Evolutionary conservation across 2,888 invertebrate species (phyloP).

Genomic region (Hylaea fasciaria): DNA sequence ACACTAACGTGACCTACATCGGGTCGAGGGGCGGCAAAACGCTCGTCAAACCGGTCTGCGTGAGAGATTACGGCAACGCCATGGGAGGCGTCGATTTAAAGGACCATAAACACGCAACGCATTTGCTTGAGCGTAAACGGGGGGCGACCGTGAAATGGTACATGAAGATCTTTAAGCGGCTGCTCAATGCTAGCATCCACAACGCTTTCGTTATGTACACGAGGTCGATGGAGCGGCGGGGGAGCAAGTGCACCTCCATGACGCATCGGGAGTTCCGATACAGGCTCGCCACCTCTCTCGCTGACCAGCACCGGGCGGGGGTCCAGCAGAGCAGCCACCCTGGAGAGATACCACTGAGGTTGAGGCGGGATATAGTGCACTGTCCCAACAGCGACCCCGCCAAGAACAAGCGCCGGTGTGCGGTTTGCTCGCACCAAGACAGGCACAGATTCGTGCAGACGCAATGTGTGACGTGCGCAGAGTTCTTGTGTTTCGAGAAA

Average conservation of each 20-base stretch:
- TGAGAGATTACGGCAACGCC: conserved; percentile 36
- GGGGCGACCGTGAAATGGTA: neutral
- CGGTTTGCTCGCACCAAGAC: conserved; percentile 6
- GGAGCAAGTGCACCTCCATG: neutral
- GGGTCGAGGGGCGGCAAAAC: conserved; percentile 25
- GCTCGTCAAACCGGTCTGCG: conserved; percentile 30
- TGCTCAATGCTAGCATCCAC: neutral
- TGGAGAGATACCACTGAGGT: conserved; percentile 9
- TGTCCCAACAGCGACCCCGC: conserved; percentile 5
- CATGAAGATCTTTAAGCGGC: neutral
- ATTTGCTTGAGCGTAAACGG: neutral
- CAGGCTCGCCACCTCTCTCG: conserved; percentile 18
- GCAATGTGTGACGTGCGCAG: neutral
- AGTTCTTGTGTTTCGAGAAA: neutral
- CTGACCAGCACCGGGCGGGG: conserved; percentile 9
- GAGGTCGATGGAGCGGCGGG: neutral
- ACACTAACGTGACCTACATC: conserved; percentile 21
- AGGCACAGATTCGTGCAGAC: conserved; percentile 15
- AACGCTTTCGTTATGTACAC: neutral
- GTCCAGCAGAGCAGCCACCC: neutral
- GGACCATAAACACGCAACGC: conserved; percentile 26
- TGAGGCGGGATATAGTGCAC: conserved; percentile 29
- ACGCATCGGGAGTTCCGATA: conserved; percentile 2
- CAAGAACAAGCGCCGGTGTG: conserved; percentile 21
- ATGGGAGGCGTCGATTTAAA: conserved; percentile 44